A percentile compares a stretch with the other conserved stretches of the same genome.
phyloP scores from a whole-genome alignment of 2,113 vertebrate species.

The Penelope pileata region DNA sequence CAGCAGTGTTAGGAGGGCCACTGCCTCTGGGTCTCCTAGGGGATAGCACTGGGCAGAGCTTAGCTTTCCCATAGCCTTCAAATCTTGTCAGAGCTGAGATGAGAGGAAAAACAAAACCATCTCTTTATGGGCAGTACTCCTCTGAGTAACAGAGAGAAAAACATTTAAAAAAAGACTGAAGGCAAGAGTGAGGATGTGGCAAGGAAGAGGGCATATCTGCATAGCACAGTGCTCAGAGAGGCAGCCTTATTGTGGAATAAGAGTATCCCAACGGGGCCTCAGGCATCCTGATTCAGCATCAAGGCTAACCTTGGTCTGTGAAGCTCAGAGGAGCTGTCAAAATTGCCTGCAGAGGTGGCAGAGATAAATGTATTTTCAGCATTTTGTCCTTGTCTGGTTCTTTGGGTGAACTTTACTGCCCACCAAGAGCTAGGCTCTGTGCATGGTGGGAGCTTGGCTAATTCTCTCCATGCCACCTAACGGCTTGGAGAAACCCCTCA shows the following conservation, averaged over 20 bases:
- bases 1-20: not conserved
- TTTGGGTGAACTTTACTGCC: too few species aligned
- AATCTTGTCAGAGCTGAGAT: not conserved
- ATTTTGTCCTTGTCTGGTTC: too few species aligned
- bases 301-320: not conserved
- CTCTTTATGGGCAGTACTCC: not conserved
- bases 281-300: not conserved
- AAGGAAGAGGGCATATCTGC: not conserved
- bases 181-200: too few species aligned
- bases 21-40: not conserved
- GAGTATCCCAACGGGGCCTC: not conserved
- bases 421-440: not conserved
- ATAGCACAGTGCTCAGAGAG: not conserved
- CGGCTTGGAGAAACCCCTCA: not conserved
- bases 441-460: fast-evolving
- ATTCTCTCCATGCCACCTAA: not conserved
- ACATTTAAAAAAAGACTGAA: not conserved
- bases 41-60: not conserved
- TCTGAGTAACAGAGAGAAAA: not conserved
- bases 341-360: too few species aligned
- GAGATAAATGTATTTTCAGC: too few species aligned
- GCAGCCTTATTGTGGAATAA: not conserved
- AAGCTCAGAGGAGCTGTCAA: not conserved
- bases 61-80: not conserved
- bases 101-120: not conserved